Percentiles rank a stretch among this genome's conserved stretches.
Evolutionary conservation across 2,113 vertebrate genomes (phyloP).

Genomic region (Trogon surrucura): DNA sequence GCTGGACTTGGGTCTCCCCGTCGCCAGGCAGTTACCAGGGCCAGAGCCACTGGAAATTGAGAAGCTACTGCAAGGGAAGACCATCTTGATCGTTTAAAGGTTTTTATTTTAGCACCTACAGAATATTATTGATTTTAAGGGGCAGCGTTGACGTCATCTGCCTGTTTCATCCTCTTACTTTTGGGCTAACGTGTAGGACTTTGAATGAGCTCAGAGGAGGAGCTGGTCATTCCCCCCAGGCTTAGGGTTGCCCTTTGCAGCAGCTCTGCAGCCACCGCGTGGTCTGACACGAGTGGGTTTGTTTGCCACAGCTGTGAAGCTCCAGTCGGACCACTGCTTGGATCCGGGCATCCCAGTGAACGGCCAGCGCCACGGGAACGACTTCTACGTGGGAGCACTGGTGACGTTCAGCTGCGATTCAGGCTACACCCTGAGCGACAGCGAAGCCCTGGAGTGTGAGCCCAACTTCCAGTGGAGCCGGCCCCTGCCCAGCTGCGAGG

Average conservation of each 20-base stretch:
- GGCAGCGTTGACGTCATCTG: not conserved
- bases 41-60: not conserved
- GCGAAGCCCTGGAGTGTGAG: constrained; percentile 90
- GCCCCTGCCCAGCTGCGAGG: constrained; percentile 95
- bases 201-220: accelerated
- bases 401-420: constrained; percentile 95
- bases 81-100: not conserved
- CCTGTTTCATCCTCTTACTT: not conserved
- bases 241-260: not conserved
- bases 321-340: constrained; percentile 95
- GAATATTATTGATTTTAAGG: not conserved
- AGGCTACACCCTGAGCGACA: constrained; percentile 91
- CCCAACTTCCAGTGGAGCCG: constrained; percentile 99
- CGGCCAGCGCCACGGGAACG: constrained; percentile 92
- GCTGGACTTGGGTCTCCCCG: accelerated
- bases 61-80: not conserved
- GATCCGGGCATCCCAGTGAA: constrained; percentile 96
- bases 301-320: constrained; percentile 84
- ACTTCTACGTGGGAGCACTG: constrained; percentile 94
- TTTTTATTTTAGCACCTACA: not conserved
- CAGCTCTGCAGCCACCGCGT: accelerated
- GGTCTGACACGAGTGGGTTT: not conserved
- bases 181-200: not conserved
- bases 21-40: not conserved
- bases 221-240: accelerated